Evolutionary conservation across 2,888 invertebrate species (phyloP), one percentile per base, ranked within the genome.

Genomic region (Rotaria sp.): DNA sequence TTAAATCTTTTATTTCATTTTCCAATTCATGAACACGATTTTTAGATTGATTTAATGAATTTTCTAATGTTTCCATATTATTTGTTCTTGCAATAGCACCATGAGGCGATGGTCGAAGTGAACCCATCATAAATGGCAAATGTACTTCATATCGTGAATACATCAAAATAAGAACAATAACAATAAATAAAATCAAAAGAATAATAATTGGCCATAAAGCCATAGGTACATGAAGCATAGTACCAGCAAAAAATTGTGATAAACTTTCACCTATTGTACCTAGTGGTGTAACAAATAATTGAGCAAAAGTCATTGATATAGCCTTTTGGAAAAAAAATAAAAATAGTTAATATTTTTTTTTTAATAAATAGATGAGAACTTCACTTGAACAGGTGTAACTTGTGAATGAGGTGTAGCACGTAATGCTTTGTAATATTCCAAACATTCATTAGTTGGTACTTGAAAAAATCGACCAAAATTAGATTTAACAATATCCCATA

Each of bases 171-270:
- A 80, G 0, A 11, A 80, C 3, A 45, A 80, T 45, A 45, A 45
- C 7, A n/a, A 80, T 80, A 45, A 80, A 24, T 41, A 80, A n/a
- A 11, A 80, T 80, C 13, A 80, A 21, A 41, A 45, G 0, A 80
- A 80, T 80, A n/a, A 80, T 80, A 24, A 80, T 11, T 13, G 80
- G 80, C 80, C 80, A 80, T 13, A 80, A 24, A 21, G n/a, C 13
- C 45, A 80, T 38, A 13, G 80, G 80, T 15, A 80, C 80, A 45
- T 80, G 80, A 13, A 26, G 45, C 80, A 80, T 80, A 10, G 80
- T 80, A 45, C 80, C 80, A 7, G 80, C 80, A 45, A 80, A 80
- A n/a, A 80, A 80, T n/a, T 80, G 80, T 26, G 80, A 80, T 80
- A 80, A 80, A 80, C 80, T 41, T 80, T 80, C 80, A 24, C 80